phyloP scores from a whole-genome alignment of 2,113 vertebrate species.

The Galemys pyrenaicus region DNA sequence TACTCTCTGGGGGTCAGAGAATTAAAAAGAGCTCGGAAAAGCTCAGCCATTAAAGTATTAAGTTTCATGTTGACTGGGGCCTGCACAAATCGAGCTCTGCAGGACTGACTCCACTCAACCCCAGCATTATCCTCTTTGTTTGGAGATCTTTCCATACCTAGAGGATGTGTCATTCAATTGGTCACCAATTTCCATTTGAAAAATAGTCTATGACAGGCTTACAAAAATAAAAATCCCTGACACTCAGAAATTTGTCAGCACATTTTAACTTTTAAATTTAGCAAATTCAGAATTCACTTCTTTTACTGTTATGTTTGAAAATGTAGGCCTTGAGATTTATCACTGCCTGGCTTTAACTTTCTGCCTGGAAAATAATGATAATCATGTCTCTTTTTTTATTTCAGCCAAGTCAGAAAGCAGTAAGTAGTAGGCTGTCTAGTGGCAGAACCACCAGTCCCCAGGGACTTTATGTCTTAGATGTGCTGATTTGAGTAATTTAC shows the following conservation, averaged over 20 bases:
- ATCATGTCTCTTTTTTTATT: not conserved
- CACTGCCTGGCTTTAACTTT: slow-evolving; percentile 63
- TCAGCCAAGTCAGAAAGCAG: not conserved
- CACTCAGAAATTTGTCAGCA: not conserved
- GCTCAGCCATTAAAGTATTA: slow-evolving; percentile 34
- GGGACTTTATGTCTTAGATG: not conserved
- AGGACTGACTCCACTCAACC: not conserved
- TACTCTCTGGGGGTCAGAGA: slow-evolving; percentile 26
- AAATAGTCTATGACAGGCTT: not conserved
- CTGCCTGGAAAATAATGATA: slow-evolving; percentile 44
- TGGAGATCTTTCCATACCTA: not conserved
- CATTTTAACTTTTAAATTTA: too few relatives aligned
- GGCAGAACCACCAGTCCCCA: not conserved
- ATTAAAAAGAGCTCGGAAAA: slow-evolving; percentile 30
- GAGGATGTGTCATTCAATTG: not conserved
- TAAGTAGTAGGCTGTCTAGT: not conserved
- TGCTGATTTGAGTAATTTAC: not conserved
- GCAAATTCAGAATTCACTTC: not conserved
- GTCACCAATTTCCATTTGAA: not conserved
- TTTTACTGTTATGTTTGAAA: not conserved
- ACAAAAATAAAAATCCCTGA: not conserved
- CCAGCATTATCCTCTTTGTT: not conserved
- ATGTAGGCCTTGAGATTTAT: slow-evolving; percentile 45
- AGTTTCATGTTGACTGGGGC: not conserved
- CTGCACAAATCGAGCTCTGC: not conserved